Conservation (phyloP, 1,140 invertebrate species). For the Samia ricini region DNA sequence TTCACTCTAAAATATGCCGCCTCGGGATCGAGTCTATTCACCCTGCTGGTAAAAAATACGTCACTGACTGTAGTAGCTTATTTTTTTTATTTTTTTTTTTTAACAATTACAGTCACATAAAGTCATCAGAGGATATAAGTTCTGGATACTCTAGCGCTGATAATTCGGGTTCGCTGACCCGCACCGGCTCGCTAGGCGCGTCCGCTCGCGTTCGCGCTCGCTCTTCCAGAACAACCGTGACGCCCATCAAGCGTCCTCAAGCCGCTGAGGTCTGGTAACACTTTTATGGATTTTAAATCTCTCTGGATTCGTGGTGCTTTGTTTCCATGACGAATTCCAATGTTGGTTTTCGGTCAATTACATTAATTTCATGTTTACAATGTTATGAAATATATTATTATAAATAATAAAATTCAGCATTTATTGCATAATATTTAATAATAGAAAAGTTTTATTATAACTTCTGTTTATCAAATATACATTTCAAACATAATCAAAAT, state of each 20-base stretch:
- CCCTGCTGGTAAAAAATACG: too few relatives aligned
- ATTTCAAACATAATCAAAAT: neutral
- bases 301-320: neutral
- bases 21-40: too few relatives aligned
- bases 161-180: conserved; percentile 65
- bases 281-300: conserved; percentile 9
- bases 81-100: too few relatives aligned
- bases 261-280: conserved; percentile 72
- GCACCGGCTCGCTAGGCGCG: conserved; percentile 75
- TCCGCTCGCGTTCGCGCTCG: conserved; percentile 44
- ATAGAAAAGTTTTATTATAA: too few relatives aligned
- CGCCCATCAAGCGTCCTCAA: conserved; percentile 64
- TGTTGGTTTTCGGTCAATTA: neutral
- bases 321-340: neutral
- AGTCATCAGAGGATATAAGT: conserved; percentile 79
- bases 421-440: too few relatives aligned
- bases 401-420: too few relatives aligned
- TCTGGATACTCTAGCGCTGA: conserved; percentile 76
- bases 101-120: conserved; percentile 69
- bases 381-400: neutral
- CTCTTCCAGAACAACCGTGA: conserved; percentile 51
- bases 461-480: too few relatives aligned
- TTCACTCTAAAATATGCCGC: too few relatives aligned
- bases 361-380: neutral
- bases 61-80: too few relatives aligned